Evolutionary conservation across 1,140 invertebrate genomes (phyloP).

Genomic region (Scaptodrosophila lebanonensis): DNA sequence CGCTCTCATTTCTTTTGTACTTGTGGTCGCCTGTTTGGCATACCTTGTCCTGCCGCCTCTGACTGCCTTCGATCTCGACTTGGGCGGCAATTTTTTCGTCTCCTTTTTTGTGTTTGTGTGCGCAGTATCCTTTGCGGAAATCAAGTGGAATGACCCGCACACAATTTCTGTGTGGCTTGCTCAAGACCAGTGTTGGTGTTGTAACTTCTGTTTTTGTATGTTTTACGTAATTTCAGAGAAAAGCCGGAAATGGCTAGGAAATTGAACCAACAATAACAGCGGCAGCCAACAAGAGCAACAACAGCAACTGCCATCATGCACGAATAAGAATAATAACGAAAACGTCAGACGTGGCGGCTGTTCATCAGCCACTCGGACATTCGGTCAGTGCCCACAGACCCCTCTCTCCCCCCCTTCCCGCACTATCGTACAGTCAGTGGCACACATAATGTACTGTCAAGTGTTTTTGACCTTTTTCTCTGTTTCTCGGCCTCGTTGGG

Average conservation of each 20-base stretch:
- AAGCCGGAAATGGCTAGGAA: slow-evolving; percentile 72
- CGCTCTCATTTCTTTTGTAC: slow-evolving; percentile 67
- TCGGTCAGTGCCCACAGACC: neutral
- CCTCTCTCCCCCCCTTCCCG: neutral
- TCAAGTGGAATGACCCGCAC: slow-evolving; percentile 72
- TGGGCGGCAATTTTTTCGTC: slow-evolving; percentile 13
- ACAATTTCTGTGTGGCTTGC: slow-evolving; percentile 28
- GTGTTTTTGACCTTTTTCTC: slow-evolving; percentile 69
- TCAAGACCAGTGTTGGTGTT: slow-evolving; percentile 1
- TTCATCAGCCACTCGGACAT: slow-evolving; percentile 7
- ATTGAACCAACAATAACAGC: slow-evolving; percentile 73
- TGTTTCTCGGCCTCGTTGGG: slow-evolving; percentile 12
- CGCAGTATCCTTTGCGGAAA: slow-evolving; percentile 72
- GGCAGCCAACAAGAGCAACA: slow-evolving; percentile 20
- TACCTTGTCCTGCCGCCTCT: neutral
- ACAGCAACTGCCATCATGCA: slow-evolving; percentile 32
- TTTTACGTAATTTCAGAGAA: slow-evolving; percentile 68
- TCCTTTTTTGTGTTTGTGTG: slow-evolving; percentile 31
- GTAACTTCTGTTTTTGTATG: slow-evolving; percentile 72
- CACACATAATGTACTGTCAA: slow-evolving; percentile 74
- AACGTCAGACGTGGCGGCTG: slow-evolving; percentile 56
- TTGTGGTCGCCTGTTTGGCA: slow-evolving; percentile 41
- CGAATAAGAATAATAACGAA: slow-evolving; percentile 73
- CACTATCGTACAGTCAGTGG: slow-evolving; percentile 48
- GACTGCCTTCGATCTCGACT: slow-evolving; percentile 20